phyloP scores from a whole-genome alignment of 2,888 invertebrate genomes.

The Agrotis puta region DNA sequence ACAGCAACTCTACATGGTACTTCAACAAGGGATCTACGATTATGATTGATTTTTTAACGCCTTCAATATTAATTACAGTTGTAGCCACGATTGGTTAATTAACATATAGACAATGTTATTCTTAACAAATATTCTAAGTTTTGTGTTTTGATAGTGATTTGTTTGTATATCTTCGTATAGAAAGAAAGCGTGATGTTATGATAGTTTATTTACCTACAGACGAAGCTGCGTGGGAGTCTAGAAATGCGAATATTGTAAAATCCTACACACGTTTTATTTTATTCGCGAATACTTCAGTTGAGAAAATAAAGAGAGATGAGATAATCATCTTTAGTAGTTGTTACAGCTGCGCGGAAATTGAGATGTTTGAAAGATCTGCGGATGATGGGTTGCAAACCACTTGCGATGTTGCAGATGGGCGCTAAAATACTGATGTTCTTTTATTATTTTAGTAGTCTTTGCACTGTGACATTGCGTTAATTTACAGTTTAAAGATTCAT shows the following conservation, averaged over 20 bases:
- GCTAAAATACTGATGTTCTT: neutral
- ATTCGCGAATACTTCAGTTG: constrained; percentile 37
- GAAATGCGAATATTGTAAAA: constrained; percentile 31
- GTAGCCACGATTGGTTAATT: neutral
- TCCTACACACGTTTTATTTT: constrained; percentile 42
- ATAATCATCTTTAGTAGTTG: constrained; percentile 38
- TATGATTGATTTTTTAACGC: too few species aligned
- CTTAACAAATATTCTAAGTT: neutral
- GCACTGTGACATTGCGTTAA: neutral
- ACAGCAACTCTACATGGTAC: neutral
- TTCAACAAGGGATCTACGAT: too few species aligned
- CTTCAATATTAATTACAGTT: neutral
- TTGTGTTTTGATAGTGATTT: constrained; percentile 17
- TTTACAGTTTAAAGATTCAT: neutral
- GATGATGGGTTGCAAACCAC: neutral
- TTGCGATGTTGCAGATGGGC: constrained; percentile 3
- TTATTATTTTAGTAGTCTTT: neutral
- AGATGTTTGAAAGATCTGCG: constrained; percentile 21
- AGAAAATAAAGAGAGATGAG: constrained; percentile 35
- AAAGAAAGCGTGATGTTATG: constrained; percentile 8
- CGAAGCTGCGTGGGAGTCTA: constrained; percentile 32
- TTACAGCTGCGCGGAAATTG: constrained; percentile 11
- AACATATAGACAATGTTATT: constrained; percentile 1
- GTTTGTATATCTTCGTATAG: constrained; percentile 19
- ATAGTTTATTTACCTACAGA: constrained; percentile 50